phyloP scores from a whole-genome alignment of 2,113 vertebrate genomes.

The Onychostruthus taczanowskii region DNA sequence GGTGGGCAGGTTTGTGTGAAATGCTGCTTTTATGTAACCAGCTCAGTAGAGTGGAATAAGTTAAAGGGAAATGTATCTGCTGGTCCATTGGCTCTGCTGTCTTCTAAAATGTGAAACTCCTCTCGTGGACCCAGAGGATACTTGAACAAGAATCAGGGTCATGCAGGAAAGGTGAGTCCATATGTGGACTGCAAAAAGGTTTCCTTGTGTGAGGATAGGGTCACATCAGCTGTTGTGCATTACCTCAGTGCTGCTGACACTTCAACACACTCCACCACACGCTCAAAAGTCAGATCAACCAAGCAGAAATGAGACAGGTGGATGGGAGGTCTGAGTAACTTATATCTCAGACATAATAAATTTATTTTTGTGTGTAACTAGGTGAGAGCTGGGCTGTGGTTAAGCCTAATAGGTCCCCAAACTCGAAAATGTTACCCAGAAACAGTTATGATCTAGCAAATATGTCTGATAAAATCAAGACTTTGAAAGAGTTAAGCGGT shows the following conservation, averaged over 20 bases:
- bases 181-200: neutral
- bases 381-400: neutral
- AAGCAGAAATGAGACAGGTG: neutral
- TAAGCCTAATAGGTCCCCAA: neutral
- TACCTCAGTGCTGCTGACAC: neutral
- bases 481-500: neutral
- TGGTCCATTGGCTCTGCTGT: neutral
- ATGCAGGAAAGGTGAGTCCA: neutral
- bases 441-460: neutral
- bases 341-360: neutral
- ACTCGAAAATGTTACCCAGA: neutral
- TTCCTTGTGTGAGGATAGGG: neutral
- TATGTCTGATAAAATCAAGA: neutral
- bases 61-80: neutral
- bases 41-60: neutral
- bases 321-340: neutral
- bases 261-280: neutral
- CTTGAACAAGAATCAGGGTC: neutral
- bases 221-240: neutral
- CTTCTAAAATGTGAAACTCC: neutral
- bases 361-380: neutral
- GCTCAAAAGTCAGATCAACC: neutral
- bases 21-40: neutral
- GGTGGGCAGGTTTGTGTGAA: neutral
- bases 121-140: neutral